A percentile compares a stretch with the other conserved stretches of the same genome.
These are phyloP conservation scores for Natator depressus DNA, from an alignment of 2,113 vertebrate genomes.

Conservation along the genomic window DNA sequence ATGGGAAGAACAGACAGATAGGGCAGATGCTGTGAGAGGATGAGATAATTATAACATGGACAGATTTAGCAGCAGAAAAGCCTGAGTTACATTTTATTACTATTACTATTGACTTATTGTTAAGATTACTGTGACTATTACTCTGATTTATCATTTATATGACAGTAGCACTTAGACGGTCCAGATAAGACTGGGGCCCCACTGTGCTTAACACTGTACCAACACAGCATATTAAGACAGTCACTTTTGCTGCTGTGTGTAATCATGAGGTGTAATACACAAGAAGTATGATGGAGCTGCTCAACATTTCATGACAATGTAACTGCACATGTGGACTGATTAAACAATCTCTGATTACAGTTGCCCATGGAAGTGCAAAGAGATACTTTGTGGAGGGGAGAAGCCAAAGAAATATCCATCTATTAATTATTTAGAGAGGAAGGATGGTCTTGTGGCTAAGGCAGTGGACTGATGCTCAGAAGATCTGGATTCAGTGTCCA, in stretches of 20 bases:
- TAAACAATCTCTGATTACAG: slow-evolving; percentile 12
- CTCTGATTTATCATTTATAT: slow-evolving; percentile 13
- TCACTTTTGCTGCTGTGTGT: slow-evolving; percentile 12
- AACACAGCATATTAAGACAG: neutral
- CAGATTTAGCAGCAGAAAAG: neutral
- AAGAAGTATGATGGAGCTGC: fast-evolving
- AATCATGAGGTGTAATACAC: neutral
- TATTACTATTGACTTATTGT: slow-evolving; percentile 13
- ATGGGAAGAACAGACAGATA: neutral
- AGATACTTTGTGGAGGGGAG: neutral
- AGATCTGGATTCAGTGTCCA: neutral
- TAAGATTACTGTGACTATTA: neutral
- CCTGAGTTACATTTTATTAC: neutral
- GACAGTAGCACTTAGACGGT: slow-evolving; percentile 3
- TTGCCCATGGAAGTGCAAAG: neutral
- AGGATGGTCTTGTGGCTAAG: neutral
- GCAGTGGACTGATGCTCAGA: neutral
- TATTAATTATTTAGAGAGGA: neutral
- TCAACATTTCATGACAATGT: neutral
- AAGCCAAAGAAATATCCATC: neutral
- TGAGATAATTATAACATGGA: neutral
- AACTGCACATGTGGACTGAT: neutral
- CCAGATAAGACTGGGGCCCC: slow-evolving; percentile 18
- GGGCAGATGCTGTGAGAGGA: neutral
- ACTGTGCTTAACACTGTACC: neutral